Conservation (phyloP, 2,888 invertebrate genomes). For the Mythimna ferrago region DNA sequence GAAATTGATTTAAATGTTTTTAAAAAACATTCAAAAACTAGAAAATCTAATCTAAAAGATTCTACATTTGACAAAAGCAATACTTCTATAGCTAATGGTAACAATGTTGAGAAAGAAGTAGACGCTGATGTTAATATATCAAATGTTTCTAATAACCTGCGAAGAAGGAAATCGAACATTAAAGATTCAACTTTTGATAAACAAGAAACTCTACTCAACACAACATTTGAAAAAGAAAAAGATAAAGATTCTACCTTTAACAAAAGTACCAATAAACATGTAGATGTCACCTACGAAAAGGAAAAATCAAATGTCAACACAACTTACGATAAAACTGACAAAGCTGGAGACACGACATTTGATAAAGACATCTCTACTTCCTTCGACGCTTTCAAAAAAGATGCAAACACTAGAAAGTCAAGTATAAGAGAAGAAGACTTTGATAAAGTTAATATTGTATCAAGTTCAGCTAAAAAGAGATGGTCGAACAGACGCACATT, state of each 20-base stretch:
- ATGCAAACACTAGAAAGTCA: conserved; percentile 55
- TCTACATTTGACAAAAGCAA: conserved; percentile 55
- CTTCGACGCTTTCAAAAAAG: conserved; percentile 61
- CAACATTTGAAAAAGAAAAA: conserved; percentile 39
- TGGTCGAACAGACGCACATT: conserved; percentile 36
- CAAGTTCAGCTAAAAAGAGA: conserved; percentile 46
- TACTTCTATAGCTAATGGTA: conserved; percentile 15
- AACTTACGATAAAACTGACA: conserved; percentile 66
- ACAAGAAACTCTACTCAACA: not conserved
- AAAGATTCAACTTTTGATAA: conserved; percentile 40
- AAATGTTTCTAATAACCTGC: conserved; percentile 20
- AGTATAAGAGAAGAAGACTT: conserved; percentile 50
- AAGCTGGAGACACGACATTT: conserved; percentile 45
- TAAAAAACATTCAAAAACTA: conserved; percentile 8
- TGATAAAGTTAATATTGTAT: conserved; percentile 51
- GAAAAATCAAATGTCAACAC: conserved; percentile 43
- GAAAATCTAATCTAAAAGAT: conserved; percentile 45
- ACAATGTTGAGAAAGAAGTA: conserved; percentile 33
- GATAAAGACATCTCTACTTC: conserved; percentile 49
- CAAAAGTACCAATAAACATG: conserved; percentile 21
- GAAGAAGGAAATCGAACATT: conserved; percentile 18
- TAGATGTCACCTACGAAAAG: conserved; percentile 48
- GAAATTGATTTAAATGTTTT: conserved; percentile 23
- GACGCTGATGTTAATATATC: conserved; percentile 33
- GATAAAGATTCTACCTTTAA: conserved; percentile 44